Base-by-base conservation (phyloP, 1,140 invertebrate genomes). In the Ooceraea biroi region DNA sequence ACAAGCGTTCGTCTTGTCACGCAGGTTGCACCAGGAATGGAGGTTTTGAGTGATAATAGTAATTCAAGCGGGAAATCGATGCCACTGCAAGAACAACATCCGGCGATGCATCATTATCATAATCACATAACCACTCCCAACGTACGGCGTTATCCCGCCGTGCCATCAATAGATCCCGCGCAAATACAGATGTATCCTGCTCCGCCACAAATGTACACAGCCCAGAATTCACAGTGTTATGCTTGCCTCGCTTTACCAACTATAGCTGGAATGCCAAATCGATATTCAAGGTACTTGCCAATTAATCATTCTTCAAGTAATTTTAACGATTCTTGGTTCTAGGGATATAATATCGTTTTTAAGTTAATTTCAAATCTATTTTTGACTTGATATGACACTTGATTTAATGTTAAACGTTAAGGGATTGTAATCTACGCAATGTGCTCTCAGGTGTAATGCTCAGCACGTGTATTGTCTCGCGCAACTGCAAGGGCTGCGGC, bases 401-500 rank as follows among this genome's bases (percentile, higher is more conserved):
- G 8, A n/a, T 58, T 41, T 41, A 55, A 57, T 25, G 22, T 41
- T 57, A 57, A 41, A 57, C 3, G 22, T 17, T 7, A 22, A 73
- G 57, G 5, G 12, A 52, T 46, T 44, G 36, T 3, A 3, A 48
- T 1, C n/a, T 71, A 17, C 27, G 1, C 30, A 57, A 44, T 52
- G 10, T 52, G 10, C 78, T 88, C 61, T 71, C 84, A 95, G 91
- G 66, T 94, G 91, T 88, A 95, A 92, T 82, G 92, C 88, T 82
- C 94, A 91, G 58, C 91, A 91, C 36, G 88, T 93, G 4, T 95
- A 93, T 85, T 93, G 94, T 46, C 82, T 95, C 27, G 91, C 93
- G 27, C 93, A 95, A 85, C 87, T 95, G 80, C 94, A 95, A 89
- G 83, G 93, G 4, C 77, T 95, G 72, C 92, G 93, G 50, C 86